phyloP scores from a whole-genome alignment of 2,888 invertebrate species.

The Autographa gamma region DNA sequence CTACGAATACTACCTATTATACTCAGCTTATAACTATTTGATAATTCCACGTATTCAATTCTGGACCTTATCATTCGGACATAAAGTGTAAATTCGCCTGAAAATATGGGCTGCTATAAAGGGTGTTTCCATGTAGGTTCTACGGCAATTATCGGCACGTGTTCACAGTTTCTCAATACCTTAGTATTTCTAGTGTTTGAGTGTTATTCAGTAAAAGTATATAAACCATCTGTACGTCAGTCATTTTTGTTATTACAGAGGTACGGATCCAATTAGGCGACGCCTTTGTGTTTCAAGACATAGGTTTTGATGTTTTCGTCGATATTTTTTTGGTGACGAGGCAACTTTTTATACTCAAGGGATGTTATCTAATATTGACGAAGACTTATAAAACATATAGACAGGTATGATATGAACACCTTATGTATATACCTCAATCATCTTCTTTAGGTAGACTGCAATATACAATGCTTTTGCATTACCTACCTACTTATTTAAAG shows the following conservation, averaged over 20 bases:
- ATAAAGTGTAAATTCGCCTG: conserved; percentile 40
- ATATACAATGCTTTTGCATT: too few relatives aligned
- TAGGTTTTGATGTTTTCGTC: too few relatives aligned
- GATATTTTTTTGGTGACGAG: too few relatives aligned
- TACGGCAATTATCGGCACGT: conserved; percentile 76
- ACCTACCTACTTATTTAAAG: too few relatives aligned
- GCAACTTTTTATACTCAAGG: too few relatives aligned
- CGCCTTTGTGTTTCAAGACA: background rate
- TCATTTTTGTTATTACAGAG: conserved; percentile 37
- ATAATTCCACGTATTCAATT: conserved; percentile 17
- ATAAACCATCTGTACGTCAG: conserved; percentile 29
- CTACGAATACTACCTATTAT: conserved; percentile 35
- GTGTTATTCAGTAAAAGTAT: conserved; percentile 51
- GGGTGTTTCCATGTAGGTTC: conserved; percentile 64
- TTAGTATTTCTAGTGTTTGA: conserved; percentile 62
- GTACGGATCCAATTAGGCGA: conserved; percentile 8
- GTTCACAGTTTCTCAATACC: conserved; percentile 71
- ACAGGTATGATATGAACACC: too few relatives aligned
- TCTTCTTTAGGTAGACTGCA: too few relatives aligned
- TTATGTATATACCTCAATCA: too few relatives aligned
- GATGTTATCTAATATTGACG: too few relatives aligned
- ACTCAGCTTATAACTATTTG: conserved; percentile 50
- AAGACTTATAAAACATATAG: too few relatives aligned
- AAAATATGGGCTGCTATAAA: conserved; percentile 43
- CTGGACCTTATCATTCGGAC: conserved; percentile 7